Evolutionary conservation across 2,113 vertebrate genomes (phyloP).

Genomic region (Pollimyrus isidori): DNA sequence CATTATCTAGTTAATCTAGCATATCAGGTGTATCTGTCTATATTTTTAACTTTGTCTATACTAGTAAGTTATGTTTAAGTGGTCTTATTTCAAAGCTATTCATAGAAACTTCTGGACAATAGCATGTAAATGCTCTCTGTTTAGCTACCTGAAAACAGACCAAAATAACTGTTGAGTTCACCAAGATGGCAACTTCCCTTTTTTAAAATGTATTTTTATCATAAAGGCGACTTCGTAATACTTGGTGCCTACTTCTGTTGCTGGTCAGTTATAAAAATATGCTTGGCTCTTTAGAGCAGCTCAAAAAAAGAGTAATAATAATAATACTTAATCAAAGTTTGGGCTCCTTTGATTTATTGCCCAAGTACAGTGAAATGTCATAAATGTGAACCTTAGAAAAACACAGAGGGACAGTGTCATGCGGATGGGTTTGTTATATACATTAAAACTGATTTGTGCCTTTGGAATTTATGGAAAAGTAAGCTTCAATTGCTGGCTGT

Average conservation of each 20-base stretch:
- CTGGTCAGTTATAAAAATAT: constrained; percentile 60
- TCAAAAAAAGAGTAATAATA: constrained; percentile 39
- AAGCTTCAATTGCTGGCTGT: constrained; percentile 40
- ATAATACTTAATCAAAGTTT: constrained; percentile 40
- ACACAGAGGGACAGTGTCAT: constrained; percentile 45
- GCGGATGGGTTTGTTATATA: constrained; percentile 57
- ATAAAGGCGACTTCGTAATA: constrained; percentile 47
- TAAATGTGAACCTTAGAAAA: constrained; percentile 61
- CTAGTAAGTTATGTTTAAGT: not conserved
- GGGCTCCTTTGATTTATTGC: constrained; percentile 54
- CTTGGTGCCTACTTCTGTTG: constrained; percentile 57
- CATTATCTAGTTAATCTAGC: not conserved
- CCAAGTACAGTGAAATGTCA: constrained; percentile 59
- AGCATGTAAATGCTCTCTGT: constrained; percentile 46
- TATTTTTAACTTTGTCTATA: not conserved
- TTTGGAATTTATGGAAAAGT: constrained; percentile 43
- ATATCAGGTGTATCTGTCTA: not conserved
- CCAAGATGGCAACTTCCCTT: constrained; percentile 42
- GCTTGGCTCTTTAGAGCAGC: constrained; percentile 50
- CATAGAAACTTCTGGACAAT: not conserved
- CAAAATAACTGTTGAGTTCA: constrained; percentile 49
- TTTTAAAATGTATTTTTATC: not conserved
- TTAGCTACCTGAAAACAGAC: constrained; percentile 51
- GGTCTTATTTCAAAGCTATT: not conserved
- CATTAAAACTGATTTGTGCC: constrained; percentile 53